Percentiles rank a stretch among this genome's conserved stretches.
Conservation (phyloP, 2,888 invertebrate species). For the Pyrgus malvae region DNA sequence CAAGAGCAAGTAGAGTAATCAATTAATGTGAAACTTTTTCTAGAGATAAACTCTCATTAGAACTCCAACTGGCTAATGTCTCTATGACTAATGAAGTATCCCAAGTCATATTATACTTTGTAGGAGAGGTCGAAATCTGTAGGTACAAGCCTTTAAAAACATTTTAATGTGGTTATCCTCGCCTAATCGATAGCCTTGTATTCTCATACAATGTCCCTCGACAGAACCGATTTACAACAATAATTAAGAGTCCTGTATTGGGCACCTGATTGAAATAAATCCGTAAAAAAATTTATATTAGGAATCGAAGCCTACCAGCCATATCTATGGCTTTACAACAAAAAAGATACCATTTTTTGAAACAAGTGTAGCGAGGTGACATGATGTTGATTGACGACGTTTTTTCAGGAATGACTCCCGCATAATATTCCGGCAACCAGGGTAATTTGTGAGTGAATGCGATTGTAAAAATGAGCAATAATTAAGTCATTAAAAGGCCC, state of each 20-base stretch:
- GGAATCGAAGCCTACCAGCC: conserved; percentile 8
- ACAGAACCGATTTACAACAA: conserved; percentile 24
- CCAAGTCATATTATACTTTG: conserved; percentile 26
- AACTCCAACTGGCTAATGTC: conserved; percentile 8
- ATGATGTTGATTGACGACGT: conserved; percentile 1
- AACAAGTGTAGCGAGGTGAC: neutral
- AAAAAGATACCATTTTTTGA: conserved; percentile 4
- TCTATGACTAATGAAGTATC: conserved; percentile 22
- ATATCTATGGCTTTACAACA: neutral
- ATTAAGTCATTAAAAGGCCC: neutral
- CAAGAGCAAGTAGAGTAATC: conserved; percentile 7
- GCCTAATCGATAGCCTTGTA: conserved; percentile 7
- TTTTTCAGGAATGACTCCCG: neutral
- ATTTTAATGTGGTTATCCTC: conserved; percentile 16
- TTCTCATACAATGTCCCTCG: too few species aligned
- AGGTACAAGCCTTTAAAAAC: conserved; percentile 24
- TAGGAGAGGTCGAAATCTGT: conserved; percentile 20
- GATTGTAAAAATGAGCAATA: conserved; percentile 1
- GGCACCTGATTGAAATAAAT: conserved; percentile 17
- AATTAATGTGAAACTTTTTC: conserved; percentile 20
- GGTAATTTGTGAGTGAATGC: conserved; percentile 1
- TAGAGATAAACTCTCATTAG: conserved; percentile 7
- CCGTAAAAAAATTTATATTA: conserved; percentile 4
- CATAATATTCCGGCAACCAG: conserved; percentile 13
- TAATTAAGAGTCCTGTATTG: conserved; percentile 24